Evolutionary conservation across 2,113 vertebrate genomes (phyloP).

Genomic region (Harpagus bidentatus): DNA sequence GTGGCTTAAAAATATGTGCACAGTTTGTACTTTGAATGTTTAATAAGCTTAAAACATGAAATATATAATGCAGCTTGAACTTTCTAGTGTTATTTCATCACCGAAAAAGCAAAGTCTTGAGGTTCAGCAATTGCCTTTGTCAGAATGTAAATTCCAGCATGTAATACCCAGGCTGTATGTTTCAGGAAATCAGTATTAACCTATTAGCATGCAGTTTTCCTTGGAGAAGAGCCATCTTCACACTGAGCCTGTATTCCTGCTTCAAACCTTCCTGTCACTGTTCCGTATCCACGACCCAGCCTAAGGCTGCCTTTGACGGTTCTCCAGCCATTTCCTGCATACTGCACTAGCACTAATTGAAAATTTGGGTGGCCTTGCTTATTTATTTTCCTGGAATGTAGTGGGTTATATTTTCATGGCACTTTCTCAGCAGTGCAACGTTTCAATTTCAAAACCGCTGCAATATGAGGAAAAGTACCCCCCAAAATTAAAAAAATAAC

Average conservation of each 20-base stretch:
- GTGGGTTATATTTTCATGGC: constrained; percentile 97
- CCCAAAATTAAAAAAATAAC: constrained; percentile 42
- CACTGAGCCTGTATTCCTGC: constrained; percentile 69
- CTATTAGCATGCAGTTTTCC: constrained; percentile 74
- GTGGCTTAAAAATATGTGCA: constrained; percentile 64
- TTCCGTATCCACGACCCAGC: constrained; percentile 73
- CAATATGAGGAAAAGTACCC: constrained; percentile 67
- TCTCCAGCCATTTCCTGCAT: constrained; percentile 91
- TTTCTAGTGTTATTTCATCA: constrained; percentile 68
- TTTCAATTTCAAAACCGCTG: constrained; percentile 82
- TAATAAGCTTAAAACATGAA: constrained; percentile 68
- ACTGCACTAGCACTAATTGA: constrained; percentile 94
- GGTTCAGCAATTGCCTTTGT: constrained; percentile 60
- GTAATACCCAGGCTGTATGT: constrained; percentile 72
- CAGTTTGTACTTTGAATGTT: constrained; percentile 63
- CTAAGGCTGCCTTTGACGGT: constrained; percentile 80
- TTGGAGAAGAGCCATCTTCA: constrained; percentile 81
- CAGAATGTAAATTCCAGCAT: constrained; percentile 70
- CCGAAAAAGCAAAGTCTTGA: constrained; percentile 56
- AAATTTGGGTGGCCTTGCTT: constrained; percentile 99
- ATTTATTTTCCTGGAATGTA: constrained; percentile 98
- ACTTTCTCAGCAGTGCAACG: constrained; percentile 94
- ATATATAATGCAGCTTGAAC: constrained; percentile 68
- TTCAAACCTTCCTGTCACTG: constrained; percentile 78
- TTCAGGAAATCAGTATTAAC: constrained; percentile 73